Base-by-base conservation (phyloP, 2,888 invertebrate species). In the Heliconius cydno region DNA sequence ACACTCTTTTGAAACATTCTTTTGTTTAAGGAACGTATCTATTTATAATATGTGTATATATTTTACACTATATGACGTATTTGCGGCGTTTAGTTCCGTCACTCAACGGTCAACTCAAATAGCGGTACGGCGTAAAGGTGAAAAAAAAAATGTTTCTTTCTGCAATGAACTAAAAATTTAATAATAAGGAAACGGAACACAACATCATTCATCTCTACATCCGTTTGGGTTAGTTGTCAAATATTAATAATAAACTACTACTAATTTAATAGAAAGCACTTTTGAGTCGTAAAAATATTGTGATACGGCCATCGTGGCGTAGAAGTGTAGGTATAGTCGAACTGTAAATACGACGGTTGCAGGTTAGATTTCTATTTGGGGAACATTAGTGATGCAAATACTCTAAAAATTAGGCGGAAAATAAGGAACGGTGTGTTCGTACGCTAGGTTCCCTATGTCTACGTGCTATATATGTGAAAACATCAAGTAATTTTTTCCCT, bases 1-100 rank as follows among this genome's bases (percentile, higher is more conserved):
- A 72, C 34, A 60, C n/a, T n/a, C n/a, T n/a, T n/a, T n/a, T n/a
- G n/a, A 34, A 41, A 65, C 41, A 38, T 65, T 41, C 28, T 72
- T 60, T 73, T 73, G 57, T n/a, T 46, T 73, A n/a, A 73, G 57
- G 7, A 73, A 73, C 13, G 12, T 57, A 34, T 52, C 22, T 22
- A 57, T 57, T 57, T 60, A n/a, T 60, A 9, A 60, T 60, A 60
- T 52, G 2, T 5, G 19, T 52, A 52, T 57, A 57, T 57, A 57
- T 57, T 57, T 22, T 22, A 57, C 57, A 57, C 57, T 57, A 57
- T 57, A 9, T 7, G 7, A 57, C 22, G 1, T 22, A 57, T 2
- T 10, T 52, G 19, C 52, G 19, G 52, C 19, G 19, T 52, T 52
- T 52, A 52, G 19, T 52, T 52, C 52, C 7, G 19, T 52, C 52